A percentile compares a stretch with the other conserved stretches of the same genome.
These are phyloP conservation scores for Tyria jacobaeae DNA, from an alignment of 2,888 invertebrate genomes.

Conservation along the genomic window DNA sequence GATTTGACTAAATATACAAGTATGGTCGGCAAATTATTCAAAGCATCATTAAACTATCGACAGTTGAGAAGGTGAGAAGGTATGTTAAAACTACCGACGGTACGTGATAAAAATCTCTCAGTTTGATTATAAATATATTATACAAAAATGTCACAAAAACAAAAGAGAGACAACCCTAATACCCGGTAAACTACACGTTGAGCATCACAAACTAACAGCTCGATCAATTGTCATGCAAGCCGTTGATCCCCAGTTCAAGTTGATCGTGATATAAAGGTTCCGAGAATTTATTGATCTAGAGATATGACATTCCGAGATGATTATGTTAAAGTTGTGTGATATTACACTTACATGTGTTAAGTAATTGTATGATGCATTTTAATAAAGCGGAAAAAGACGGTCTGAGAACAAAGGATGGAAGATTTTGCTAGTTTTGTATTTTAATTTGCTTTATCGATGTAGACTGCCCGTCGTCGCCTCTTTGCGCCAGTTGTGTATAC, in stretches of 20 bases:
- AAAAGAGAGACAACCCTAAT: constrained; percentile 3
- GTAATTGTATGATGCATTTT: background rate
- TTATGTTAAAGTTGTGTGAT: constrained; percentile 5
- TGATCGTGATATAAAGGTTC: constrained; percentile 15
- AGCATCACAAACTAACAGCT: constrained; percentile 10
- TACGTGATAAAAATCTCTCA: no score
- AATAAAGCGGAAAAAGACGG: constrained; percentile 11
- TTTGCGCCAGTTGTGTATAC: background rate
- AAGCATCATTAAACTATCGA: no score
- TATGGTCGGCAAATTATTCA: no score
- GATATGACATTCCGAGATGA: constrained; percentile 12
- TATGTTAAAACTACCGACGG: no score
- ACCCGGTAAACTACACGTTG: background rate
- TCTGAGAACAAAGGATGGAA: background rate
- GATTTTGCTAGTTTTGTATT: background rate
- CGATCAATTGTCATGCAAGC: constrained; percentile 13
- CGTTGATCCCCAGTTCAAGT: constrained; percentile 2
- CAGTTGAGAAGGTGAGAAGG: no score
- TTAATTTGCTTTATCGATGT: background rate
- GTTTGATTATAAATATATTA: no score
- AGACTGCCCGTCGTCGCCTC: background rate
- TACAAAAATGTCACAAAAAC: background rate
- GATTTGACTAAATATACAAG: no score
- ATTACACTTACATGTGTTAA: constrained; percentile 8
- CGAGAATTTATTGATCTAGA: constrained; percentile 13